Base-by-base conservation (phyloP, 2,888 invertebrate genomes). In the Acanthosepion pharaonis region DNA sequence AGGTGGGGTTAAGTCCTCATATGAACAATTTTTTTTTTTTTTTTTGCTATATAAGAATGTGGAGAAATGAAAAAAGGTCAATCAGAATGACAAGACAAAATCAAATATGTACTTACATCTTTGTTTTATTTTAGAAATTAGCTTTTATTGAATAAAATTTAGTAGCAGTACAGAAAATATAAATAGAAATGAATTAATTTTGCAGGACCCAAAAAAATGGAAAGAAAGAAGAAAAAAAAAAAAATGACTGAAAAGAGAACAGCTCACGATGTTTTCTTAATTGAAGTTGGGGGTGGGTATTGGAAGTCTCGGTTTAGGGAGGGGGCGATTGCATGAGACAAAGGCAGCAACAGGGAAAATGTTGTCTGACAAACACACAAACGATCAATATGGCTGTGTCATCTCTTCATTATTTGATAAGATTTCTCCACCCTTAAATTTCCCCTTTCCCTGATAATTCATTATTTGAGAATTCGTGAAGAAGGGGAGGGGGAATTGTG, bases 121-220 rank as follows among this genome's bases (percentile, higher is more conserved):
- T 78, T 78, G 78, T 78, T 78, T 78, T 78, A 78, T 78, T 78
- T 78, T 78, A 78, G 78, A 78, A 78, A 78, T 78, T n/a, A n/a
- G n/a, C 78, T 78, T 78, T 78, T 78, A 78, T 78, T 78, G 78
- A 78, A 78, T 78, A 78, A 78, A 78, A 78, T 78, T 78, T 78
- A n/a, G 78, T 78, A 78, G 78, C n/a, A 78, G 78, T 78, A 78
- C 78, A 78, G 78, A 78, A 78, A 78, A 78, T 78, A 78, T 78
- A 78, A 78, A 78, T 78, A 78, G 78, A 78, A 78, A 78, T 78
- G n/a, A 78, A 78, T 64, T 53, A 53, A 53, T 78, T 78, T 78
- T 78, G 15, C 78, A 78, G n/a, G 78, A 78, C 78, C n/a, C n/a
- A 78, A 78, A 78, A 78, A 78, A n/a, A n/a, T 28, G 28, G n/a